These are phyloP conservation scores for Steinernema khuongi DNA, from an alignment of 1,140 invertebrate genomes.

Conservation along the genomic window DNA sequence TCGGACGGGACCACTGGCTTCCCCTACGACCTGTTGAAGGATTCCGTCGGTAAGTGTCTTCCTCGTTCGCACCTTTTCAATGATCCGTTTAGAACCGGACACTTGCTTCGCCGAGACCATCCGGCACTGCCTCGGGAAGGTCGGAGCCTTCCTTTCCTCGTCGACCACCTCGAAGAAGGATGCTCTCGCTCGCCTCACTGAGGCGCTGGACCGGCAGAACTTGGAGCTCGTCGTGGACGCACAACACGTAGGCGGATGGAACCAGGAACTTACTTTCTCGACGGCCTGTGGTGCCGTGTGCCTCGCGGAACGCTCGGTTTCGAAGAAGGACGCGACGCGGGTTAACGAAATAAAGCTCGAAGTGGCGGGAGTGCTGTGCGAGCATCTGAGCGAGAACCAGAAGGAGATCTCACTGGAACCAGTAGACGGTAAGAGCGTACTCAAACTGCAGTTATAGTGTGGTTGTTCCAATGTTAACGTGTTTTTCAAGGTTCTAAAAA, in stretches of 20 bases:
- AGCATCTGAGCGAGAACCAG: constrained; percentile 2
- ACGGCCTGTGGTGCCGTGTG: not conserved
- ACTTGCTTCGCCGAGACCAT: not conserved
- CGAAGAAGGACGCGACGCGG: not conserved
- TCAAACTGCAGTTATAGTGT: not conserved
- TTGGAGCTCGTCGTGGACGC: not conserved
- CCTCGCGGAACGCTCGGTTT: not conserved
- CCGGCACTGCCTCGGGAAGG: not conserved
- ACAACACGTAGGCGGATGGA: not conserved
- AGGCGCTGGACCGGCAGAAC: not conserved
- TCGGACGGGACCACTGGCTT: not conserved
- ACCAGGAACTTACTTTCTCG: not conserved
- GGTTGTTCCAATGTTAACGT: too few species aligned
- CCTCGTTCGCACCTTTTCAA: not conserved
- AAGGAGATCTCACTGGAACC: not conserved
- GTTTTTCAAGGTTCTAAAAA: too few species aligned
- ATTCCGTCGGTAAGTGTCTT: not conserved
- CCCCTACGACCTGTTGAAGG: not conserved
- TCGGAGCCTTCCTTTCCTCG: not conserved
- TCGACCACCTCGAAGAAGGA: constrained; percentile 1
- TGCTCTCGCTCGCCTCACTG: not conserved
- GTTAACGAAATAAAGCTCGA: constrained; percentile 2
- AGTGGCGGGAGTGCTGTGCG: not conserved
- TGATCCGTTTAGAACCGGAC: not conserved
- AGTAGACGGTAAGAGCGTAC: not conserved